A percentile compares a stretch with the other conserved stretches of the same genome.
Evolutionary conservation across 2,888 invertebrate species (phyloP).

Genomic region (Ametastegia equiseti): DNA sequence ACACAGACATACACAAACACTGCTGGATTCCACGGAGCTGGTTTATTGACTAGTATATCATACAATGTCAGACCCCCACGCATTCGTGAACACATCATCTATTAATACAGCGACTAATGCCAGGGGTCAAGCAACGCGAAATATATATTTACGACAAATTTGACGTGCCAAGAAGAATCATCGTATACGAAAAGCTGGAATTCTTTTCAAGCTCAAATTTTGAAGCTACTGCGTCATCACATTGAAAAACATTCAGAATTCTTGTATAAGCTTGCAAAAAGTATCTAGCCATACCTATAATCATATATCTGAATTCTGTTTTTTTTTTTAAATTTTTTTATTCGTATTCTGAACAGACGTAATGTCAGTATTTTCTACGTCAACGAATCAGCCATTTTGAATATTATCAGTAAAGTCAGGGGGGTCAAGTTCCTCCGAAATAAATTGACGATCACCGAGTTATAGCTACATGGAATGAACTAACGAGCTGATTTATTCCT

Average conservation of each 20-base stretch:
- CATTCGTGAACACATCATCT: background rate
- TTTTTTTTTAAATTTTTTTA: background rate
- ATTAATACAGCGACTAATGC: background rate
- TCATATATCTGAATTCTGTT: background rate
- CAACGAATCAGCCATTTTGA: background rate
- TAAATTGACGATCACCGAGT: background rate
- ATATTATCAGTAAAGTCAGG: background rate
- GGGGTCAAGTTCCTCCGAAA: background rate
- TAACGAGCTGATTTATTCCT: background rate
- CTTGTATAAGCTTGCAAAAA: background rate
- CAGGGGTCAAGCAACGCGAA: slow-evolving; percentile 6
- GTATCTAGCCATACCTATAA: too few species aligned
- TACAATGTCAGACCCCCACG: background rate
- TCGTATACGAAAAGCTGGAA: too few species aligned
- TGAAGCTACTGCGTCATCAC: background rate
- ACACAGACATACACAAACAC: too few species aligned
- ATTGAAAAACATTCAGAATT: background rate
- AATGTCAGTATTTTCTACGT: background rate
- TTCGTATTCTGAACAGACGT: background rate
- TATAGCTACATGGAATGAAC: background rate
- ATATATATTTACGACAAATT: background rate
- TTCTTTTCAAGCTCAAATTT: background rate
- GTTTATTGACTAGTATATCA: background rate
- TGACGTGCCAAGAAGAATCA: background rate
- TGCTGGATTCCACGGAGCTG: background rate